Conservation (phyloP, 2,797 vertebrate species). For the Gambelia wislizenii region DNA sequence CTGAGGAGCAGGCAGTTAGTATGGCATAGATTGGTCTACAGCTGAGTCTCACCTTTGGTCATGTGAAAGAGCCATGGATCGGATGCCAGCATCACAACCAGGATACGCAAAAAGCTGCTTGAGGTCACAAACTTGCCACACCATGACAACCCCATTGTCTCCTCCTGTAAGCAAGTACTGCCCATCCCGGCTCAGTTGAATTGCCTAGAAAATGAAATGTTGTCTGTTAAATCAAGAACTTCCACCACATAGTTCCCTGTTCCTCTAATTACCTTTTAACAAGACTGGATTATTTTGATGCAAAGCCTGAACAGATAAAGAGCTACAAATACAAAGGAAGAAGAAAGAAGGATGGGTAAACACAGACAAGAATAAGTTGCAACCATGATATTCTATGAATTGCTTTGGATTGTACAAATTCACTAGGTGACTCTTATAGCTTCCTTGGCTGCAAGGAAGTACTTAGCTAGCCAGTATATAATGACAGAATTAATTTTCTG, state of each 20-base stretch:
- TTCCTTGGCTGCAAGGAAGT: neutral
- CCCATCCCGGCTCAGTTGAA: conserved; percentile 93
- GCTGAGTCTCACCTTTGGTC: conserved; percentile 91
- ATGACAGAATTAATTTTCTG: conserved; percentile 44
- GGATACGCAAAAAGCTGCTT: conserved; percentile 94
- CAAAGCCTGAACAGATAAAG: neutral
- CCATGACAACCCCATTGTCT: conserved; percentile 89
- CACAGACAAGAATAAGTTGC: neutral
- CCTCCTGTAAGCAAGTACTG: conserved; percentile 97
- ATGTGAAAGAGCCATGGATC: conserved; percentile 94
- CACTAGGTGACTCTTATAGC: neutral
- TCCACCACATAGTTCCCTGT: neutral
- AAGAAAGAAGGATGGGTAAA: conserved; percentile 1
- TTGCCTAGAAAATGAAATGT: conserved; percentile 82
- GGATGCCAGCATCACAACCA: conserved; percentile 95
- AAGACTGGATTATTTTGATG: neutral
- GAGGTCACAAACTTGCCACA: conserved; percentile 92
- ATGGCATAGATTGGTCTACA: neutral
- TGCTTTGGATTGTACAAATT: neutral
- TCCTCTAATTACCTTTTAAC: neutral
- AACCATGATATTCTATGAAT: neutral
- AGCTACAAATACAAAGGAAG: neutral
- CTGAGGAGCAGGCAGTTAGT: neutral
- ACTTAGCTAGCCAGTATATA: neutral
- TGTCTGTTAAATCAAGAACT: neutral